phyloP scores from a whole-genome alignment of 2,888 invertebrate species.

The Axea sp. region DNA sequence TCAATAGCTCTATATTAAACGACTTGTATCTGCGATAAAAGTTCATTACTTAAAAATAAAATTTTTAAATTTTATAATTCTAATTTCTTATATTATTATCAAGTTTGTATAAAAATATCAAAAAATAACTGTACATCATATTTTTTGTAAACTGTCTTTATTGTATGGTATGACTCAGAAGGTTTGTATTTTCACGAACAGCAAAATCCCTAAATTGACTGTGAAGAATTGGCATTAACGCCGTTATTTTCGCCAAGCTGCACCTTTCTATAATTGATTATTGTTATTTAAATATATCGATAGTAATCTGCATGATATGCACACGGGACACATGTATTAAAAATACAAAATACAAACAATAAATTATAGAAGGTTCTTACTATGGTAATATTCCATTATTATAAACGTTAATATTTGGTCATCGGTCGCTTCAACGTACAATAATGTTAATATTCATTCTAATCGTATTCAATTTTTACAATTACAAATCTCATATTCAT shows the following conservation, averaged over 20 bases:
- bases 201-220: slow-evolving; percentile 10
- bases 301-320: not conserved
- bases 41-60: no score
- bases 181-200: slow-evolving; percentile 19
- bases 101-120: no score
- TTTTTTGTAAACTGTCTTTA: slow-evolving; percentile 38
- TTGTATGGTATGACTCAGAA: slow-evolving; percentile 32
- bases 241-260: slow-evolving; percentile 7
- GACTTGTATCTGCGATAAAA: no score
- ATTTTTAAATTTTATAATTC: no score
- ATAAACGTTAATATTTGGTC: slow-evolving; percentile 78
- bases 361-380: slow-evolving; percentile 71
- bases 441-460: slow-evolving; percentile 38
- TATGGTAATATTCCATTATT: slow-evolving; percentile 64
- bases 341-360: slow-evolving; percentile 66
- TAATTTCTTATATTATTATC: no score
- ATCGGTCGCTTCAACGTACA: slow-evolving; percentile 67
- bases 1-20: no score
- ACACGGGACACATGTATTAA: slow-evolving; percentile 41
- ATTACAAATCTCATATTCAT: slow-evolving; percentile 9
- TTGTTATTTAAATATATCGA: not conserved
- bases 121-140: no score
- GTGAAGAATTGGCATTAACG: not conserved
- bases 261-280: slow-evolving; percentile 6
- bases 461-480: slow-evolving; percentile 25